phyloP scores from a whole-genome alignment of 2,113 vertebrate genomes.

The Channa argus region DNA sequence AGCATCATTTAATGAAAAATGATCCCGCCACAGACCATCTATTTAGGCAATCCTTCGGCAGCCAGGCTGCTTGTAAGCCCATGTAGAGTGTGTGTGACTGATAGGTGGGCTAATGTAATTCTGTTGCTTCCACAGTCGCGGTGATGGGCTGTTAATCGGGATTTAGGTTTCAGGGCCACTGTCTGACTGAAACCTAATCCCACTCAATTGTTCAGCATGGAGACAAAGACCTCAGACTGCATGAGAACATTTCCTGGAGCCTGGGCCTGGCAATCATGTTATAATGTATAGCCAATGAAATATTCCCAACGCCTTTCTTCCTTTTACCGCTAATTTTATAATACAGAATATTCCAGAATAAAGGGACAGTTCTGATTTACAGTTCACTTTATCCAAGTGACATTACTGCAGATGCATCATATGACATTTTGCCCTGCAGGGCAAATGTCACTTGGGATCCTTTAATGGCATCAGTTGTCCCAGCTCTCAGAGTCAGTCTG shows the following conservation, averaged over 20 bases:
- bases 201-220: conserved; percentile 53
- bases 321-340: too few species aligned
- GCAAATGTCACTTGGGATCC: conserved; percentile 13
- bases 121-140: conserved; percentile 48
- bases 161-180: conserved; percentile 69
- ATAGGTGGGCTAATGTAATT: conserved; percentile 68
- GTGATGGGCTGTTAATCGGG: conserved; percentile 75
- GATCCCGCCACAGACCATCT: conserved; percentile 1
- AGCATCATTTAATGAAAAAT: conserved; percentile 48
- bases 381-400: not conserved
- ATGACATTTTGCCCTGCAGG: conserved; percentile 22
- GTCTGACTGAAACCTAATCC: conserved; percentile 68
- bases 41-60: conserved; percentile 52
- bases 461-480: not conserved
- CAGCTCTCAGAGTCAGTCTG: not conserved
- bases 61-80: conserved; percentile 40
- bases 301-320: too few species aligned
- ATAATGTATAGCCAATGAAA: not conserved
- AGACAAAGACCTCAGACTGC: conserved; percentile 43
- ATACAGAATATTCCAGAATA: not conserved
- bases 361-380: conserved; percentile 10
- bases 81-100: conserved; percentile 53
- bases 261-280: not conserved
- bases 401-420: conserved; percentile 26
- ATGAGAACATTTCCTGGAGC: conserved; percentile 1